Evolutionary conservation across 2,888 invertebrate species (phyloP), one percentile per base, ranked within the genome.

Genomic region (Erebia aethiops): DNA sequence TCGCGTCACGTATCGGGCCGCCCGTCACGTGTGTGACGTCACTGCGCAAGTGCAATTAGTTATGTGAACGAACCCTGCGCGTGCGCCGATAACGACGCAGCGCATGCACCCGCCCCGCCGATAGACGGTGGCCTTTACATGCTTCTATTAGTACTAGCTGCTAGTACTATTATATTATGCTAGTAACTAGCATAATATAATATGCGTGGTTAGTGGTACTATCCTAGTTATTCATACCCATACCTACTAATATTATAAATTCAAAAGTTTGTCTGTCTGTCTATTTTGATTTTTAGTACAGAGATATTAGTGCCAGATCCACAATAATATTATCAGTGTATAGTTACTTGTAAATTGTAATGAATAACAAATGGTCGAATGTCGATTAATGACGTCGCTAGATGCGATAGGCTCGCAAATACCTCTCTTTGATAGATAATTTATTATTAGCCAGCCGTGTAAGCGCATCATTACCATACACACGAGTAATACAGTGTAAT

Each of bases 1-100:
- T 1, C n/a, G 58, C 60, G 52, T 68, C 61, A 61, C 51, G 68
- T 52, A 18, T 5, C 7, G 49, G 9, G 21, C 43, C 16, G 52
- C n/a, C 21, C 43, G 60, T 65, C 70, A 70, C 61, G 70, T 52
- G 65, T 69, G 69, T 70, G 49, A 70, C 71, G 73, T 75, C 72
- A 67, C 54, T 0, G 9, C 46, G 49, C 70, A 58, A 41, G 51
- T 68, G 64, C 61, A 70, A 51, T 57, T 51, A 21, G 21, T 62
- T 70, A 72, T 74, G 77, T 75, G 71, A 78, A 75, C 76, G 77
- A 78, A 76, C 76, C 69, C 73, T 75, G 75, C 75, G 75, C 75
- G 73, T 73, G 72, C 74, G 72, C 74, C 73, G 76, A 76, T 76
- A 76, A 67, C 64, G 35, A 18, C 26, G 66, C 69, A n/a, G 26